These are phyloP conservation scores for Cynoglossus semilaevis DNA, from an alignment of 2,113 vertebrate species.

Conservation along the genomic window DNA sequence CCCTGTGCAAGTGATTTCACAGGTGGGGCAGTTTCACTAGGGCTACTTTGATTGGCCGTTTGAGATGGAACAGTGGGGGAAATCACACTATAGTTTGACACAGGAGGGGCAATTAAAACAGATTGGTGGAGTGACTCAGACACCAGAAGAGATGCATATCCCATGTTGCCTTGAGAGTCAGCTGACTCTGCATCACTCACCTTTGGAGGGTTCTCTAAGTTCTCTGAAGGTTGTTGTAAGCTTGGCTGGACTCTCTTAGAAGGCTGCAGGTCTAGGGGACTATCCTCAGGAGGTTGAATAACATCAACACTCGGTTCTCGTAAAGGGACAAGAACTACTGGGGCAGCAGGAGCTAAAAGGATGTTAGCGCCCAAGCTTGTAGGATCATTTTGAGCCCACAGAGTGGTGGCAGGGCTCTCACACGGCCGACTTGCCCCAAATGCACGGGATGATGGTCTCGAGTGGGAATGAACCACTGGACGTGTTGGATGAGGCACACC, in stretches of 20 bases:
- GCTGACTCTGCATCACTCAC: constrained; percentile 79
- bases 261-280: constrained; percentile 64
- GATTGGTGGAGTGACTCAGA: constrained; percentile 85
- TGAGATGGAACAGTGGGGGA: constrained; percentile 72
- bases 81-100: constrained; percentile 82
- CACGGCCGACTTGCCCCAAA: constrained; percentile 82
- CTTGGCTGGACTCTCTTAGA: constrained; percentile 45
- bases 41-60: constrained; percentile 72
- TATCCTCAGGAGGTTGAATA: constrained; percentile 88
- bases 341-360: constrained; percentile 90
- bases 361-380: constrained; percentile 85
- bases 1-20: constrained; percentile 51
- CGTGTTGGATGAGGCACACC: constrained; percentile 42
- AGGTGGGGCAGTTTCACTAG: constrained; percentile 54
- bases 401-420: constrained; percentile 93
- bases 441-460: constrained; percentile 77
- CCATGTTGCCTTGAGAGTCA: constrained; percentile 82
- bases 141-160: constrained; percentile 87
- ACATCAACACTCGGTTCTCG: constrained; percentile 79
- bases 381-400: constrained; percentile 92
- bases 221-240: constrained; percentile 80
- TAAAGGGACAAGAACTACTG: constrained; percentile 80
- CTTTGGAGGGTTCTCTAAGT: constrained; percentile 94
- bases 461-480: constrained; percentile 41
- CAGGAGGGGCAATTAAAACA: constrained; percentile 87